Evolutionary conservation across 2,888 invertebrate species (phyloP).

Genomic region (Drosophila emarginata): DNA sequence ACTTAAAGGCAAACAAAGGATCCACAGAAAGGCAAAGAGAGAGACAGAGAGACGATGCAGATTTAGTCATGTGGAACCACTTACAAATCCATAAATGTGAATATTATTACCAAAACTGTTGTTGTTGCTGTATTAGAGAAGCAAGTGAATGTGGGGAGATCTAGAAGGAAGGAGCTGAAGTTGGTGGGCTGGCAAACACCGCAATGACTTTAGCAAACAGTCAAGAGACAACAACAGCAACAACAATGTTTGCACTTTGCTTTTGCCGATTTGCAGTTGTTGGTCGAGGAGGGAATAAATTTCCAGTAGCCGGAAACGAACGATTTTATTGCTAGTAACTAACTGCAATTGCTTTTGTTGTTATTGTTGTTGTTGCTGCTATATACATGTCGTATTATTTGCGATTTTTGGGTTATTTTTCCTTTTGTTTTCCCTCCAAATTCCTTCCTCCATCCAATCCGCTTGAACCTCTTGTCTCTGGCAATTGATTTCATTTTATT

Average conservation of each 20-base stretch:
- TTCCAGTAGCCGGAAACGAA: constrained; percentile 73
- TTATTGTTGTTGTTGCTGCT: constrained; percentile 26
- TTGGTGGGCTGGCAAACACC: constrained; percentile 51
- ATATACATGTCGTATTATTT: constrained; percentile 74
- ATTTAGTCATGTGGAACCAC: constrained; percentile 76
- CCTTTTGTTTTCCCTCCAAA: constrained; percentile 59
- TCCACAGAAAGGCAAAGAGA: neutral
- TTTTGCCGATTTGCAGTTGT: constrained; percentile 75
- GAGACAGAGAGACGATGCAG: constrained; percentile 45
- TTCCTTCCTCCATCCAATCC: neutral
- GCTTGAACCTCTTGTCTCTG: constrained; percentile 40
- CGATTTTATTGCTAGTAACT: constrained; percentile 72
- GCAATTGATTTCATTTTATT: constrained; percentile 78
- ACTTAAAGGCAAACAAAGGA: constrained; percentile 54
- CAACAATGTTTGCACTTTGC: constrained; percentile 74
- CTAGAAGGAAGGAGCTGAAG: neutral
- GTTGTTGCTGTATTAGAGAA: constrained; percentile 43
- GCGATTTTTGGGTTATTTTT: constrained; percentile 69
- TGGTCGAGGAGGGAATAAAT: constrained; percentile 62
- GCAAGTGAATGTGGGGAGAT: constrained; percentile 40
- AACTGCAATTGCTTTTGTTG: constrained; percentile 50
- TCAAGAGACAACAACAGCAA: constrained; percentile 62
- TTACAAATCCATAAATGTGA: constrained; percentile 79
- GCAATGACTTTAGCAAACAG: constrained; percentile 76
- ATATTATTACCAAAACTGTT: constrained; percentile 74